Percentiles rank a stretch among this genome's conserved stretches.
Conservation (phyloP, 2,113 vertebrate species). For the Australoheros scitulus region DNA sequence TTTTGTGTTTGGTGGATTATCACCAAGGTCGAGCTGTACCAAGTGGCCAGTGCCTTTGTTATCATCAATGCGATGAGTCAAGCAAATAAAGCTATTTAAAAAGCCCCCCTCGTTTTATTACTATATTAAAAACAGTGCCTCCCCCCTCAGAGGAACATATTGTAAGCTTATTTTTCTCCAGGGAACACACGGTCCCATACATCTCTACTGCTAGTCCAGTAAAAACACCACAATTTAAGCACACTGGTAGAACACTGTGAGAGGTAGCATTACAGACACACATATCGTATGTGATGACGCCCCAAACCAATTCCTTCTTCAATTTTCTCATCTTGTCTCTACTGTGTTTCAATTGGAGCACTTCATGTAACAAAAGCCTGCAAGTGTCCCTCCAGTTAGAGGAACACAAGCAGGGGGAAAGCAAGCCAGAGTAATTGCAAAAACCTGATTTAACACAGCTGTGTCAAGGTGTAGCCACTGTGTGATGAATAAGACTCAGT, state of each 20-base stretch:
- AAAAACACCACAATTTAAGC: conserved; percentile 50
- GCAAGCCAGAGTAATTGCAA: conserved; percentile 49
- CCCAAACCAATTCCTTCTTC: conserved; percentile 64
- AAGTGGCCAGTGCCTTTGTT: conserved; percentile 32
- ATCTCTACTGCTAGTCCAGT: conserved; percentile 25
- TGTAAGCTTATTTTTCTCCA: neutral
- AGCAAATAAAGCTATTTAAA: conserved; percentile 56
- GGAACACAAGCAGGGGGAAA: conserved; percentile 26
- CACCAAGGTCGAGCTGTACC: conserved; percentile 57
- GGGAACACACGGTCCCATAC: neutral
- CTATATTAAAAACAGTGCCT: conserved; percentile 41
- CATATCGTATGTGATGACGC: conserved; percentile 36
- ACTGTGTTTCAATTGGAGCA: conserved; percentile 52
- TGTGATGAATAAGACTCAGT: conserved; percentile 42
- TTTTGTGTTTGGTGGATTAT: conserved; percentile 60
- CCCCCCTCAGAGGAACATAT: conserved; percentile 17
- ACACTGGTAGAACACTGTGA: conserved; percentile 22
- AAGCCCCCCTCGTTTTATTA: neutral
- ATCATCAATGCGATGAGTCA: too few relatives aligned
- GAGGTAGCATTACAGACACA: conserved; percentile 40
- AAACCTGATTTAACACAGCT: conserved; percentile 58
- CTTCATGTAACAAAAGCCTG: conserved; percentile 55
- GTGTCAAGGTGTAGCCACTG: conserved; percentile 30
- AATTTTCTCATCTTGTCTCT: conserved; percentile 68
- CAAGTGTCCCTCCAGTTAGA: conserved; percentile 40